These are phyloP conservation scores for Megaptera novaeangliae DNA, from an alignment of 2,113 vertebrate genomes.

Conservation along the genomic window DNA sequence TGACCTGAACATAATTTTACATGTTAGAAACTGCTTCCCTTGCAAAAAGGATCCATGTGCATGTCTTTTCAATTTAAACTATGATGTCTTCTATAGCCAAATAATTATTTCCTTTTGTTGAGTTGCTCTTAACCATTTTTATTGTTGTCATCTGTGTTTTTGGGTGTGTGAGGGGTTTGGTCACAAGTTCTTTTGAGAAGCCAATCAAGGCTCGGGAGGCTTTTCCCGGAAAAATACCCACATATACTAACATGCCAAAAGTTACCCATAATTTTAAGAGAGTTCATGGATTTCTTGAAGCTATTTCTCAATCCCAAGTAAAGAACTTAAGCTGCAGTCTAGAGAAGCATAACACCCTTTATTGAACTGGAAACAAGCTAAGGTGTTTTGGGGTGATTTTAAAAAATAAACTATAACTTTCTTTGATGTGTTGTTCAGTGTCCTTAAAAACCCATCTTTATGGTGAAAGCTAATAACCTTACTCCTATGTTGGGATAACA, in stretches of 20 bases:
- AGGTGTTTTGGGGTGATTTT: neutral
- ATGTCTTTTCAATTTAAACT: neutral
- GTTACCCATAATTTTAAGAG: neutral
- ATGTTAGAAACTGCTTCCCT: neutral
- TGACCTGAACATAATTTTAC: neutral
- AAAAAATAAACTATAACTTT: constrained; percentile 26
- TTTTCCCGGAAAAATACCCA: neutral
- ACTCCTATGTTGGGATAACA: neutral
- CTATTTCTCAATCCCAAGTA: neutral
- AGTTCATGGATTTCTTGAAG: neutral
- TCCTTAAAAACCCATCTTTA: neutral
- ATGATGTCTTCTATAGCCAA: neutral
- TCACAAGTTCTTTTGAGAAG: neutral
- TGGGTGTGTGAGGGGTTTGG: neutral
- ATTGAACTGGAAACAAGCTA: neutral
- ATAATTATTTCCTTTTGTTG: neutral
- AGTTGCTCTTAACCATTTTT: neutral
- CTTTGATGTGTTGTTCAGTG: neutral
- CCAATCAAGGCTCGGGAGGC: neutral
- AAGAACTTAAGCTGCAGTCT: neutral
- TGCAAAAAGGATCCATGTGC: neutral
- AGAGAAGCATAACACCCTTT: neutral
- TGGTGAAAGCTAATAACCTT: constrained; percentile 9
- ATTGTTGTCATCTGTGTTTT: neutral
- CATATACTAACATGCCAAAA: neutral